Conservation (phyloP, 2,113 vertebrate species). For the Gorilla gorilla region DNA sequence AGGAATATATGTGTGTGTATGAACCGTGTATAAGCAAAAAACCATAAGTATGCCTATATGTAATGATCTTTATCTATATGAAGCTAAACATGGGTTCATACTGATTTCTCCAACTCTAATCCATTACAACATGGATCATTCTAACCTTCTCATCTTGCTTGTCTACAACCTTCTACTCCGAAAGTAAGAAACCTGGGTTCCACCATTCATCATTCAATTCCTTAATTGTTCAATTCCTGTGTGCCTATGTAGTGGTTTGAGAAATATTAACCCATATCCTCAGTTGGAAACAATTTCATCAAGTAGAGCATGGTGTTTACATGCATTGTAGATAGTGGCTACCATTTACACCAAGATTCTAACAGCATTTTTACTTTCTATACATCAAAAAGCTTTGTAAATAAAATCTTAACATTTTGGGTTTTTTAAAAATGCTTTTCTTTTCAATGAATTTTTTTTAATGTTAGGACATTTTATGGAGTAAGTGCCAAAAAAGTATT, state of each 20-base stretch:
- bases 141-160: background rate
- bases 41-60: background rate
- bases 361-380: background rate
- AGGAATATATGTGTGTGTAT: background rate
- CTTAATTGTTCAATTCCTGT: background rate
- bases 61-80: background rate
- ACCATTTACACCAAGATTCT: background rate
- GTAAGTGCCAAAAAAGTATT: background rate
- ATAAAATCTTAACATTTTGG: background rate
- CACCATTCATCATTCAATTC: background rate
- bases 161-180: background rate
- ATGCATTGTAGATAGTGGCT: background rate
- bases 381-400: background rate
- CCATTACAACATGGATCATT: background rate
- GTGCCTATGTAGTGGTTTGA: background rate
- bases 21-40: background rate
- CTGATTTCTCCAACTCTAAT: background rate
- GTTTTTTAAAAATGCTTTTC: background rate
- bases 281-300: background rate
- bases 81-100: background rate
- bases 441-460: background rate
- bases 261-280: background rate
- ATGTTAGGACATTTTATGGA: background rate
- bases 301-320: background rate
- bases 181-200: background rate